Percentiles rank a stretch among this genome's conserved stretches.
Conservation (phyloP, 1,140 invertebrate species). For the Caenorhabditis elegans region WBcel235 BX284606.5:15441001-15441500, state of each 20-base stretch:
- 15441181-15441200: not conserved
- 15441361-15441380: too few species aligned
- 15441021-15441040: not conserved
- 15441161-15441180: not conserved
- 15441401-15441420: too few species aligned
- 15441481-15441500: conserved; percentile 5
- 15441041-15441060: not conserved
- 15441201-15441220: not conserved
- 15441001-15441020: too few species aligned
- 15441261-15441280: too few species aligned
- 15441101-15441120: conserved; percentile 1
- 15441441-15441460: not conserved
- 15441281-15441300: too few species aligned
- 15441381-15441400: too few species aligned
- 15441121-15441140: conserved; percentile 8
- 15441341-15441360: too few species aligned
- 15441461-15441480: not conserved
- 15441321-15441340: not conserved
- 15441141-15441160: not conserved
- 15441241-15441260: not conserved
- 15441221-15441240: not conserved
- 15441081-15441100: too few species aligned
- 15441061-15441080: too few species aligned
- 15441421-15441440: too few species aligned
- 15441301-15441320: not conserved